phyloP scores from a whole-genome alignment of 1,140 invertebrate genomes.

The Trichonephila inaurata region DNA sequence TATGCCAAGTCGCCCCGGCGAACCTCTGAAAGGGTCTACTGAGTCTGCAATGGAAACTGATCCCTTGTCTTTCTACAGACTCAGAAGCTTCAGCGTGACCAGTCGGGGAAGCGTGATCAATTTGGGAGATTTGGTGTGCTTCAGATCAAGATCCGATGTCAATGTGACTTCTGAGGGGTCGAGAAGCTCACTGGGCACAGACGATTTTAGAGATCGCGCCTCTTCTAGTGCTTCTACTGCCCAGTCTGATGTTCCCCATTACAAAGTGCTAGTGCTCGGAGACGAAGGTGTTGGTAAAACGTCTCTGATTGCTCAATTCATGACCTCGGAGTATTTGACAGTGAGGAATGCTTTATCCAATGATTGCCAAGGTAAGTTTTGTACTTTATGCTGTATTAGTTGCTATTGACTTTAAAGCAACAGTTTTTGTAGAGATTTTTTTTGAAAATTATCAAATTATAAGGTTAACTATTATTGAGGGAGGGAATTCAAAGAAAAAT shows the following conservation, averaged over 20 bases:
- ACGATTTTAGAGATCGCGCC: conserved; percentile 48
- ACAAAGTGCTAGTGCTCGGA: conserved; percentile 91
- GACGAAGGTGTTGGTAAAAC: conserved; percentile 95
- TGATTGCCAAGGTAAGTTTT: conserved; percentile 19
- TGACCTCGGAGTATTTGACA: conserved; percentile 96
- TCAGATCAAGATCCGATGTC: conserved; percentile 46
- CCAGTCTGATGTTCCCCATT: conserved; percentile 78
- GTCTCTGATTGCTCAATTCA: conserved; percentile 93
- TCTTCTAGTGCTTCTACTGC: conserved; percentile 51
- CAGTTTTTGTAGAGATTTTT: too few species aligned
- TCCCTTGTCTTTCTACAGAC: conserved; percentile 80
- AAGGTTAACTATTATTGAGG: too few species aligned
- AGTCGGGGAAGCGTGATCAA: conserved; percentile 90
- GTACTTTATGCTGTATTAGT: too few species aligned
- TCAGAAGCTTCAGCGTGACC: conserved; percentile 93
- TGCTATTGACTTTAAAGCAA: too few species aligned
- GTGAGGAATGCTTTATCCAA: conserved; percentile 81
- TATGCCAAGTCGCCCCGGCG: conserved; percentile 47
- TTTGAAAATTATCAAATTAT: too few species aligned
- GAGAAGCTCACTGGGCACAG: neutral
- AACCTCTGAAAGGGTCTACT: neutral
- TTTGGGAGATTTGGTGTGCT: conserved; percentile 86
- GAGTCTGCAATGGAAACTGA: conserved; percentile 11
- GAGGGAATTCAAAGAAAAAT: too few species aligned
- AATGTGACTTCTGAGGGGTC: conserved; percentile 24